Evolutionary conservation across 2,888 invertebrate genomes (phyloP), one percentile per base, ranked within the genome.

Genomic region (Didymodactylos carnosus): DNA sequence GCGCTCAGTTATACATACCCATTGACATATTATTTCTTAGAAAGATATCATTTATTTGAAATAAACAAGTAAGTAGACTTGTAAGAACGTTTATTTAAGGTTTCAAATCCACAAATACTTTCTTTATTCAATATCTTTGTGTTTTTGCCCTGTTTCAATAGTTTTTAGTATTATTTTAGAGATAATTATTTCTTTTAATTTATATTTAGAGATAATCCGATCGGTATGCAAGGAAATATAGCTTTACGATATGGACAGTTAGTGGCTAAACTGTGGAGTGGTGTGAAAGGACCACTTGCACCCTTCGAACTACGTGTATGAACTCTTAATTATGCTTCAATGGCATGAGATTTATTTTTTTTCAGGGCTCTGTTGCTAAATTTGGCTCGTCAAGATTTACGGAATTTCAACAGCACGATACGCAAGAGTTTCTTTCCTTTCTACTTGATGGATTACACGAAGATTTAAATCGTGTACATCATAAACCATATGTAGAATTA

Each of bases 201-300:
- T 72, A 75, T 35, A 70, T 79, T 80, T 62, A 86, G 88, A 23
- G 86, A 86, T 62, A 93, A 93, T 84, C 91, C 92, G 29, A 85
- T 92, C 49, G 92, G 93, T 1, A 92, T 92, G 78, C 89, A 89
- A 76, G 93, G 93, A 0, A 90, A 90, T 78, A 87, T 93, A 73
- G 92, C 92, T 3, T 86, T 89, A 80, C 86, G 91, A 71, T 91
- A 89, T 81, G 90, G 89, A 3, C 88, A 88, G 78, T 82, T 89
- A 51, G 86, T 88, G 77, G 85, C 87, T 75, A 88, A 88, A 79
- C 83, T 91, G 78, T 93, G 92, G 92, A 89, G 89, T 78, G 89
- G 91, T 25, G 88, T 88, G 8, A 88, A 89, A 27, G 88, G 90
- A 75, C 90, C 91, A 39, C 89, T 92, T 78, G 92, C 92, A 16